Evolutionary conservation across 1,140 invertebrate genomes (phyloP).

Genomic region (Sipha flava): DNA sequence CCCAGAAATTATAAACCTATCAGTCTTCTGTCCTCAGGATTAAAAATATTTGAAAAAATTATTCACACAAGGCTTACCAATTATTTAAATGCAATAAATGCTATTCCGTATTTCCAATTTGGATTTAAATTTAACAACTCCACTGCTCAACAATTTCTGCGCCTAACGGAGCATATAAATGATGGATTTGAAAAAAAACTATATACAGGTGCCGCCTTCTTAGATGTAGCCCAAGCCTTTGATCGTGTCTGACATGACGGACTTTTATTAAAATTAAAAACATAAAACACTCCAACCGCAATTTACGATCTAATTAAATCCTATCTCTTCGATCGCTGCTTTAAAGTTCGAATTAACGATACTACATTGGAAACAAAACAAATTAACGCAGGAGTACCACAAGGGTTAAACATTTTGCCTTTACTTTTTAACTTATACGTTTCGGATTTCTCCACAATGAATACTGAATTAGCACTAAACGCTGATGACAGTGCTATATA

Average conservation of each 20-base stretch:
- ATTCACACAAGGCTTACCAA: no score
- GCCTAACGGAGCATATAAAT: no score
- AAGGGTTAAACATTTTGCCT: slow-evolving; percentile 1
- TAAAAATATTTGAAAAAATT: no score
- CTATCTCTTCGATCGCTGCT: slow-evolving; percentile 10
- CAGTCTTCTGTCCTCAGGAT: no score
- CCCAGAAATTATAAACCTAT: no score
- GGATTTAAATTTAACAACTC: no score
- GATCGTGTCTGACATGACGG: no score
- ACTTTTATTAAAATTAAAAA: slow-evolving; percentile 29
- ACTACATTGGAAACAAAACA: neutral
- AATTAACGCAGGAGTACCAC: slow-evolving; percentile 20
- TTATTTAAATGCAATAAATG: no score
- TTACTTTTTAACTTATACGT: neutral
- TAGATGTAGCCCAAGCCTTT: slow-evolving; percentile 38
- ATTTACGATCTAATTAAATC: slow-evolving; percentile 3
- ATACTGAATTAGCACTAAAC: neutral
- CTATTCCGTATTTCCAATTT: no score
- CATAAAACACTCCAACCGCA: neutral
- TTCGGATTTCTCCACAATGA: neutral
- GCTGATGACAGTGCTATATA: neutral
- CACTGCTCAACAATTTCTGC: no score
- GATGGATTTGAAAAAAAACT: slow-evolving; percentile 34
- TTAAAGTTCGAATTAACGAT: slow-evolving; percentile 14
- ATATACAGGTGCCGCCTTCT: slow-evolving; percentile 35